Conservation (phyloP, 2,113 vertebrate species). For the Hyla sarda region DNA sequence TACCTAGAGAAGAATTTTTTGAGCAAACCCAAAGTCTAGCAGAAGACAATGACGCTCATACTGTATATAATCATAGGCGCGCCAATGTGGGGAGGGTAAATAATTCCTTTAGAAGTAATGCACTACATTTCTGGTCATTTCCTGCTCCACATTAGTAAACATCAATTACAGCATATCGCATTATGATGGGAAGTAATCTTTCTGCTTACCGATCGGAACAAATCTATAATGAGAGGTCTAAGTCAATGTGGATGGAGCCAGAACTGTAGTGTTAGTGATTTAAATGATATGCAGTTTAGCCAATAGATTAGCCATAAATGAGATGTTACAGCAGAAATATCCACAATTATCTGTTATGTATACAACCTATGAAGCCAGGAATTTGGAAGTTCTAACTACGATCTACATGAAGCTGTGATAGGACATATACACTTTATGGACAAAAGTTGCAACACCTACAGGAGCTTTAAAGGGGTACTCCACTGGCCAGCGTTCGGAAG, state of each 20-base stretch:
- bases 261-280: neutral
- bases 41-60: too few relatives aligned
- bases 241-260: neutral
- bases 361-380: too few relatives aligned
- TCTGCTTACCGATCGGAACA: neutral
- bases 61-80: too few relatives aligned
- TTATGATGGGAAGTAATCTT: neutral
- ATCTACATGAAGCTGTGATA: too few relatives aligned
- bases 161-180: neutral
- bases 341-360: neutral
- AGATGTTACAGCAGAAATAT: neutral
- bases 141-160: neutral
- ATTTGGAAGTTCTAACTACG: too few relatives aligned
- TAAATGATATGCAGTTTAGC: neutral
- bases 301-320: slow-evolving; percentile 1
- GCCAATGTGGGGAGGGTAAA: neutral
- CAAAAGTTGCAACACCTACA: too few relatives aligned
- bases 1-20: too few relatives aligned
- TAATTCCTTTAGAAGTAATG: neutral
- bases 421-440: too few relatives aligned
- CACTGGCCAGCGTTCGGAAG: too few relatives aligned
- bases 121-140: neutral
- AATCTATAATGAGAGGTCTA: neutral
- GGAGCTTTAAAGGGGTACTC: too few relatives aligned
- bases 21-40: too few relatives aligned